phyloP scores from a whole-genome alignment of 2,113 vertebrate species.

The Poeciliopsis turrubarensis region DNA sequence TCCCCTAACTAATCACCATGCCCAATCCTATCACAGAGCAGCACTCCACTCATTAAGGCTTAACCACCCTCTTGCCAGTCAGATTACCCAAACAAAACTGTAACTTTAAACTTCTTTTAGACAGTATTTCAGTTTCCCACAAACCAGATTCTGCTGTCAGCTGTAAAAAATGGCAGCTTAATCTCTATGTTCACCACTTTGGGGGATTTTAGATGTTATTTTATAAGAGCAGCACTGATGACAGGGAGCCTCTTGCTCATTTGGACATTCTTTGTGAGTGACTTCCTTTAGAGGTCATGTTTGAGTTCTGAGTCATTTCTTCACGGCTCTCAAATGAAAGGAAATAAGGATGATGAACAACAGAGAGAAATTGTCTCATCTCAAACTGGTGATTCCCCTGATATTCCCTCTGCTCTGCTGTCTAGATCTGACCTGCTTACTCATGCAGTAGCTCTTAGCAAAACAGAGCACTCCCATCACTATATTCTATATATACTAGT shows the following conservation, averaged over 20 bases:
- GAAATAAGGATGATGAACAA: slow-evolving; percentile 54
- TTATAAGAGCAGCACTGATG: slow-evolving; percentile 52
- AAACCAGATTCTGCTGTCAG: slow-evolving; percentile 41
- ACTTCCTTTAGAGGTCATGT: slow-evolving; percentile 60
- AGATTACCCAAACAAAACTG: slow-evolving; percentile 71
- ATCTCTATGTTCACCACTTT: slow-evolving; percentile 28
- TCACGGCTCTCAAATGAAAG: slow-evolving; percentile 59
- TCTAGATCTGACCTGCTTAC: slow-evolving; percentile 41
- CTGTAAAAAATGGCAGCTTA: slow-evolving; percentile 47
- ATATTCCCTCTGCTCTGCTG: not conserved
- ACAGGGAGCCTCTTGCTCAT: slow-evolving; percentile 61
- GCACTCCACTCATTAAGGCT: slow-evolving; percentile 50
- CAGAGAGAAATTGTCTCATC: slow-evolving; percentile 63
- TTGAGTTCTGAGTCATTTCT: slow-evolving; percentile 73
- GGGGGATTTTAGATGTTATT: slow-evolving; percentile 55
- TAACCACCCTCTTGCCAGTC: slow-evolving; percentile 59
- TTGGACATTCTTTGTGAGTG: slow-evolving; percentile 76
- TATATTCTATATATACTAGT: not conserved
- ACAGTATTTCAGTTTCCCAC: slow-evolving; percentile 60
- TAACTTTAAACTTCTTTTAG: slow-evolving; percentile 70
- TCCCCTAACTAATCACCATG: slow-evolving; percentile 60
- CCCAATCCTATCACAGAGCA: slow-evolving; percentile 52
- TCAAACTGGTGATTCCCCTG: slow-evolving; percentile 23
- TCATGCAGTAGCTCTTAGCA: slow-evolving; percentile 35
- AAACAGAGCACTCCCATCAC: slow-evolving; percentile 50